Base-by-base conservation (phyloP, 2,797 vertebrate species). In the Streptopelia turtur region DNA sequence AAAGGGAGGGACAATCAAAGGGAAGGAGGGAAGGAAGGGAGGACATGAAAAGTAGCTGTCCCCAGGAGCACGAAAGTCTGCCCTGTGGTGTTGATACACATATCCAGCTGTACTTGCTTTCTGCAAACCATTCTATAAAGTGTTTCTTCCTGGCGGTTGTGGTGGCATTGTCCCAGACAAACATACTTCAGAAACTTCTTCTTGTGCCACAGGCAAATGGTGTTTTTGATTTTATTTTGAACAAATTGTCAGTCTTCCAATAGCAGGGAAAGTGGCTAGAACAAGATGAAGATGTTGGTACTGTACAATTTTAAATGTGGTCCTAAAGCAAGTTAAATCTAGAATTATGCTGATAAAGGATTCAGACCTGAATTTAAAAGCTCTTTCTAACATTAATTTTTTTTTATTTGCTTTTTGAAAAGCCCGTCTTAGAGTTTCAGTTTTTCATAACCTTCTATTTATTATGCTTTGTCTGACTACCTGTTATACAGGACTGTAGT, bases 71-170 rank as follows among this genome's bases (percentile, higher is more conserved):
- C 23, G 30, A 33, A 88, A 56, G 7, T 0, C 22, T 68, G 14
- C 31, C 13, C 3, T 3, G 0, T 50, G 9, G 5, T 35, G 13
- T 22, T 61, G 22, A 37, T 50, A 41, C 0, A 1, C 5, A 0
- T 7, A 59, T 25, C 24, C 60, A 60, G 24, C 7, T 37, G 5
- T 13, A 61, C 9, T 76, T 70, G 22, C 30, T 83, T 77, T 41
- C 33, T 30, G n/a, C 37, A 50, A 56, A 49, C 20, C 0, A 0
- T 45, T 59, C 31, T 53, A 6, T n/a, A 14, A 53, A 37, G 14
- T 49, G 21, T 53, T 72, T 33, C 27, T 63, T 59, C 17, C 45
- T 1, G 1, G 28, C 63, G 27, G 37, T 53, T 11, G 47, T 31
- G 20, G 23, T 47, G 57, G 13, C 37, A 11, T 39, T 50, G 33